Conservation (phyloP, 2,888 invertebrate species). For the Synanthedon tipuliformis region DNA sequence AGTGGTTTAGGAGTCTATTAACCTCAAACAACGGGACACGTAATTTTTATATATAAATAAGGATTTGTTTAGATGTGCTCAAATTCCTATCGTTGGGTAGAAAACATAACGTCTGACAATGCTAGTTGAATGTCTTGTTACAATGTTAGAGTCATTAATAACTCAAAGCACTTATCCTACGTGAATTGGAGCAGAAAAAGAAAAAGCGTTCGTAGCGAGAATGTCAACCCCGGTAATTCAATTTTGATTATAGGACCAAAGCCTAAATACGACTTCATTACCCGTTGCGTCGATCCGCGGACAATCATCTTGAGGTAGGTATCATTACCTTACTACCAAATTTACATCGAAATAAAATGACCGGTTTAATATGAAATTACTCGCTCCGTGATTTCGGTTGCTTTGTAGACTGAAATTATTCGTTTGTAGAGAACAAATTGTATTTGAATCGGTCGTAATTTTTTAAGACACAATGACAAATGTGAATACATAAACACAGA, state of each 20-base stretch:
- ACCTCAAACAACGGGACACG: too few species aligned
- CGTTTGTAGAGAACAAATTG: conserved; percentile 3
- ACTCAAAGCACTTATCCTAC: conserved; percentile 41
- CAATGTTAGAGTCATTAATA: conserved; percentile 31
- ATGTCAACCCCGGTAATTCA: conserved; percentile 67
- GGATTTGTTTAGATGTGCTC: too few species aligned
- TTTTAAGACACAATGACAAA: not conserved
- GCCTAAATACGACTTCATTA: conserved; percentile 65
- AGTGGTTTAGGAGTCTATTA: too few species aligned
- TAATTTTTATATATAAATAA: too few species aligned
- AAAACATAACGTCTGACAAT: not conserved
- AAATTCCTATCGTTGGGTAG: too few species aligned
- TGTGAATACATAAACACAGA: not conserved
- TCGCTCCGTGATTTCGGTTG: conserved; percentile 46
- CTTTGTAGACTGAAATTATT: conserved; percentile 21
- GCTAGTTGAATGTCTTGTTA: not conserved
- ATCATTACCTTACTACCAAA: conserved; percentile 61
- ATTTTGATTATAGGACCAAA: conserved; percentile 70
- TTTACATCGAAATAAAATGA: conserved; percentile 55
- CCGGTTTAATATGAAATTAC: conserved; percentile 56
- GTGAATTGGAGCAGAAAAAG: conserved; percentile 66
- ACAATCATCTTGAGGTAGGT: conserved; percentile 61
- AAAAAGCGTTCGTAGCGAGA: conserved; percentile 56
- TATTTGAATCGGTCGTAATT: conserved; percentile 3
- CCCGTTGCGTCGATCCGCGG: conserved; percentile 55